Evolutionary conservation across 1,140 invertebrate genomes (phyloP).

Genomic region (Drosophila quadrilineata): DNA sequence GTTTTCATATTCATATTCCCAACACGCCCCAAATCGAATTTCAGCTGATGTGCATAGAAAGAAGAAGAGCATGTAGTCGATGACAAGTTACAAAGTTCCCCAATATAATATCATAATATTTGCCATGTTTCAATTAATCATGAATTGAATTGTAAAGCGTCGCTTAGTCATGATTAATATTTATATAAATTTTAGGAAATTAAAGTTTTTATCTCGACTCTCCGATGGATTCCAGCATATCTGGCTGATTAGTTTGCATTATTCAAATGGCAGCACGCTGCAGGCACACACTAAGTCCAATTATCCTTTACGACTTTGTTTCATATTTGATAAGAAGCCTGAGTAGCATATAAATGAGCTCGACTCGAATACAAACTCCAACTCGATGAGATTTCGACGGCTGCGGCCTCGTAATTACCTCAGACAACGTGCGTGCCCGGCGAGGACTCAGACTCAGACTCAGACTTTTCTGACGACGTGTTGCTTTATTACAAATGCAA

Average conservation of each 20-base stretch:
- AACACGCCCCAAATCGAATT: constrained; percentile 47
- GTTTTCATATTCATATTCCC: constrained; percentile 54
- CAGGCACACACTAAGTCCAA: constrained; percentile 71
- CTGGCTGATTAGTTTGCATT: constrained; percentile 67
- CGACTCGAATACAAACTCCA: too few relatives aligned
- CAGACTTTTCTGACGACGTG: constrained; percentile 56
- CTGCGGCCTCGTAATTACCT: constrained; percentile 59
- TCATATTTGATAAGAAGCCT: constrained; percentile 79
- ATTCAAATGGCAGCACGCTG: constrained; percentile 54
- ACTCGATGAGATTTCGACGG: constrained; percentile 20
- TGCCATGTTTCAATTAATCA: neutral
- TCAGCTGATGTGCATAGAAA: neutral
- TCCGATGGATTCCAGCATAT: constrained; percentile 53
- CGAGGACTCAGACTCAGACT: constrained; percentile 7
- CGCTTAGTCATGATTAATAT: too few relatives aligned
- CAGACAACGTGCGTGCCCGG: constrained; percentile 31
- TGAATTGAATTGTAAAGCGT: neutral
- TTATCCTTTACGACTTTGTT: constrained; percentile 79
- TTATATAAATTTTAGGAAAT: too few relatives aligned
- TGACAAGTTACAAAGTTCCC: too few relatives aligned
- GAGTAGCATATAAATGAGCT: constrained; percentile 71
- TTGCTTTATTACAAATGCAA: constrained; percentile 79
- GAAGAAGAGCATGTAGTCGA: too few relatives aligned
- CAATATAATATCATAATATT: too few relatives aligned
- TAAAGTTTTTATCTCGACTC: constrained; percentile 8